These are phyloP conservation scores for Spea hammondii DNA, from an alignment of 2,797 vertebrate species.

Conservation along the genomic window DNA sequence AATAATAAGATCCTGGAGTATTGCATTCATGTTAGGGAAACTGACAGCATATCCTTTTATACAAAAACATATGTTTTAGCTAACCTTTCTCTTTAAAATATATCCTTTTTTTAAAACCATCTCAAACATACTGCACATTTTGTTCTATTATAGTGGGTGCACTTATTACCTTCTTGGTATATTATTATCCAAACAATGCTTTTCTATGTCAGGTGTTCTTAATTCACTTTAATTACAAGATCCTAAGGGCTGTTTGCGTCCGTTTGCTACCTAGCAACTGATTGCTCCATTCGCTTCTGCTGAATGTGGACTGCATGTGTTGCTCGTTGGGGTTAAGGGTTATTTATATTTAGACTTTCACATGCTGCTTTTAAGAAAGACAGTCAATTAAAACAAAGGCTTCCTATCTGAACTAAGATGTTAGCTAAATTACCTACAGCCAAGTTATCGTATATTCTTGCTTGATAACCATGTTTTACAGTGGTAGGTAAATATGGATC, in stretches of 20 bases:
- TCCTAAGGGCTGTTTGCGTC: background rate
- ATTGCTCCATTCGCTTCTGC: conserved; percentile 5
- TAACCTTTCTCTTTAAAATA: no score
- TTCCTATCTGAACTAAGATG: no score
- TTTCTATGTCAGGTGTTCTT: conserved; percentile 3
- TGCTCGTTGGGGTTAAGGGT: background rate
- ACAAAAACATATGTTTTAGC: no score
- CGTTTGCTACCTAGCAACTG: conserved; percentile 17
- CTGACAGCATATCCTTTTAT: no score
- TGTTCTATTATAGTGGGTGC: background rate
- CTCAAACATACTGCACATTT: background rate
- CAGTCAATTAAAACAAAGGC: background rate
- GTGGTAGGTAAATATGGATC: no score
- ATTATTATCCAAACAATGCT: background rate
- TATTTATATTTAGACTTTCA: conserved; percentile 10
- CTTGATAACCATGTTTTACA: no score
- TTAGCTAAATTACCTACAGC: no score
- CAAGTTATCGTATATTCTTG: no score
- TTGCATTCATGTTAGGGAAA: no score
- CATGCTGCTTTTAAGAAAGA: background rate
- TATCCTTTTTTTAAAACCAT: no score
- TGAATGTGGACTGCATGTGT: background rate
- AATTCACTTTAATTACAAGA: conserved; percentile 12
- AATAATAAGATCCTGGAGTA: no score
- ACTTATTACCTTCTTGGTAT: background rate